A percentile compares a stretch with the other conserved stretches of the same genome.
These are phyloP conservation scores for Myrmecophaga tridactyla DNA, from an alignment of 2,113 vertebrate species.

Conservation along the genomic window DNA sequence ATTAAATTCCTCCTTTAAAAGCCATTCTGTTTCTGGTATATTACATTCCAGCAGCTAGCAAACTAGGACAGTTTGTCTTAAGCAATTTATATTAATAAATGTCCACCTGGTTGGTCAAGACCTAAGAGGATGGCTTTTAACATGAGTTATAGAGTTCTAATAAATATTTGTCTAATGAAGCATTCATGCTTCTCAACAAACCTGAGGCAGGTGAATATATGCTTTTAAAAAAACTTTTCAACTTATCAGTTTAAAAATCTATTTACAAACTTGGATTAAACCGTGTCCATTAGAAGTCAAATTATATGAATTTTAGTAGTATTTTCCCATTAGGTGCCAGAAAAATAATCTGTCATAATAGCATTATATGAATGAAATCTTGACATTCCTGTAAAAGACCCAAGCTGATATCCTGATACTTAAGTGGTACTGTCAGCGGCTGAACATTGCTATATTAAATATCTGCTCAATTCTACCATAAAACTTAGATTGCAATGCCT, in stretches of 20 bases:
- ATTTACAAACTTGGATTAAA: slow-evolving; percentile 59
- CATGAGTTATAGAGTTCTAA: background rate
- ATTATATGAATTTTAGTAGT: slow-evolving; percentile 42
- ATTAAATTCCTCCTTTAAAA: no score
- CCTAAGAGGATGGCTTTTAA: background rate
- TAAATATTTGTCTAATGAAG: background rate
- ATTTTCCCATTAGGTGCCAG: slow-evolving; percentile 19
- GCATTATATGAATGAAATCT: slow-evolving; percentile 50
- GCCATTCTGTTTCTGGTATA: no score
- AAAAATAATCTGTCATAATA: slow-evolving; percentile 57
- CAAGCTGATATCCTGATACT: background rate
- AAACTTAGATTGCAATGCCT: slow-evolving; percentile 50
- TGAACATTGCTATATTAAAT: slow-evolving; percentile 32
- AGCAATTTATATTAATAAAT: background rate
- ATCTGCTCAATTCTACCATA: slow-evolving; percentile 48
- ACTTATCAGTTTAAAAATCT: slow-evolving; percentile 55
- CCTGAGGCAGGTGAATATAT: background rate
- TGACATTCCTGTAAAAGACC: slow-evolving; percentile 15
- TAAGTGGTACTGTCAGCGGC: background rate
- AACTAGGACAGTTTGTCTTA: no score
- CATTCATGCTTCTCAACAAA: background rate
- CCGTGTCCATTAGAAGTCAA: slow-evolving; percentile 48
- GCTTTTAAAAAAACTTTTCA: slow-evolving; percentile 33
- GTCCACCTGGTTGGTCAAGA: background rate
- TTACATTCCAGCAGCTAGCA: no score